Base-by-base conservation (phyloP, 1,140 invertebrate species). In the Anastatus disparis region DNA sequence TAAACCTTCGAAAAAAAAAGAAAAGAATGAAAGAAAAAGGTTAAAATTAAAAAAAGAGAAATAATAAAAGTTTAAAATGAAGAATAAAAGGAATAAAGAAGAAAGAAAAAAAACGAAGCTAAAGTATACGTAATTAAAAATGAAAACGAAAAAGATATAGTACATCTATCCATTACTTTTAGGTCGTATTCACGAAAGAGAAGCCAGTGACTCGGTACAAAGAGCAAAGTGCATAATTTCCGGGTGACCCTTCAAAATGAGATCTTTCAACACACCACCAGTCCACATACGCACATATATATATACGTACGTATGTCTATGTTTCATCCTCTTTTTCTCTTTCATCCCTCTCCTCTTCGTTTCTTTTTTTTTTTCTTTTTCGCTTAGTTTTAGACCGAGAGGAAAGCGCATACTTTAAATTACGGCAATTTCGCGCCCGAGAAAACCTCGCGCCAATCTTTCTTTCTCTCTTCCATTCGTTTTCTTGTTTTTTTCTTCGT, bases 351-450 rank as follows among this genome's bases (percentile, higher is more conserved):
- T 4, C 20, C 46, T 50, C 46, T 50, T 4, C 35, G 2, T 22
- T 17, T 40, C 35, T 27, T 31, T 55, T 20, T 31, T 29, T 35
- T 10, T 44, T 15, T n/a, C 42, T 12, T 44, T 44, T 44, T 44
- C n/a, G 15, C 53, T 15, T n/a, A 56, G 53, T 56, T 56, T 31
- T 31, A 55, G 13, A 27, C 56, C 12, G 15, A 13, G 38, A n/a
- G n/a, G 31, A 35, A 6, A 10, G 31, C 10, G 31, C 24, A 17
- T 40, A 46, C 40, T 27, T 59, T 29, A 46, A 61, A 61, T 61
- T 61, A 61, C 58, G 58, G 15, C 26, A 61, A 46, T 61, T 61
- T 61, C 26, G 58, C 26, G 40, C 40, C 58, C n/a, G 24, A 61
- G 58, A 61, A 61, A 61, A 44, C 20, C 58, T 46, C 40, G 12